phyloP scores from a whole-genome alignment of 1,140 invertebrate genomes.

The Leptinotarsa undecemlineata region DNA sequence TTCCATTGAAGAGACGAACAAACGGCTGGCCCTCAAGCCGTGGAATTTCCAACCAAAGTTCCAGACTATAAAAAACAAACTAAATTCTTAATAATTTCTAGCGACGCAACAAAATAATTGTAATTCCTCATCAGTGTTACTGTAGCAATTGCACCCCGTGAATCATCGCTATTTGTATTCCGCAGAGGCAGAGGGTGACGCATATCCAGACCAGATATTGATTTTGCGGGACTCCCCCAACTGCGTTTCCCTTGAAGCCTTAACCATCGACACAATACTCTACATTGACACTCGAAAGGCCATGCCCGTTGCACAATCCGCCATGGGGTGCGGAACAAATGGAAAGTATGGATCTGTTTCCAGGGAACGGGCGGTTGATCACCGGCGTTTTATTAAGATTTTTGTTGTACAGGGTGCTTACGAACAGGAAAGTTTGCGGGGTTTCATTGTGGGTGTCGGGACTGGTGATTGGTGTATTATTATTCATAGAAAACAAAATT shows the following conservation, averaged over 20 bases:
- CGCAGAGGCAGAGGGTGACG: conserved; percentile 28
- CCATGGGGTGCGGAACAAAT: not conserved
- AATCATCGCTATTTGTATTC: conserved; percentile 6
- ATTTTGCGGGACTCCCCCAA: conserved; percentile 37
- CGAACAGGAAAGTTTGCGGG: not conserved
- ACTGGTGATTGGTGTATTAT: no score
- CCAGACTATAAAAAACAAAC: no score
- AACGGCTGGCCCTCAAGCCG: no score
- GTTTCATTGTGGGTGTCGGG: no score
- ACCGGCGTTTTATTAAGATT: not conserved
- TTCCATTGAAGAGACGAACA: no score
- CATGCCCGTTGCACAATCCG: conserved; percentile 20
- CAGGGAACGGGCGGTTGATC: not conserved
- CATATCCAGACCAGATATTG: conserved; percentile 37
- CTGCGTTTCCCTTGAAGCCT: conserved; percentile 29
- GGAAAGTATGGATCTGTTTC: conserved; percentile 9
- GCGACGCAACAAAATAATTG: no score
- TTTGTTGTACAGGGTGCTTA: not conserved
- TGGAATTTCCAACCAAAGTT: no score
- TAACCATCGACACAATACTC: conserved; percentile 48
- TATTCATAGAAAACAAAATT: no score
- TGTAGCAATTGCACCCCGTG: not conserved
- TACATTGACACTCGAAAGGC: conserved; percentile 36
- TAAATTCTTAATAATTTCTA: no score
- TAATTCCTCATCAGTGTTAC: no score